Conservation (phyloP, 2,888 invertebrate genomes). For the Masnerella sp. region DNA sequence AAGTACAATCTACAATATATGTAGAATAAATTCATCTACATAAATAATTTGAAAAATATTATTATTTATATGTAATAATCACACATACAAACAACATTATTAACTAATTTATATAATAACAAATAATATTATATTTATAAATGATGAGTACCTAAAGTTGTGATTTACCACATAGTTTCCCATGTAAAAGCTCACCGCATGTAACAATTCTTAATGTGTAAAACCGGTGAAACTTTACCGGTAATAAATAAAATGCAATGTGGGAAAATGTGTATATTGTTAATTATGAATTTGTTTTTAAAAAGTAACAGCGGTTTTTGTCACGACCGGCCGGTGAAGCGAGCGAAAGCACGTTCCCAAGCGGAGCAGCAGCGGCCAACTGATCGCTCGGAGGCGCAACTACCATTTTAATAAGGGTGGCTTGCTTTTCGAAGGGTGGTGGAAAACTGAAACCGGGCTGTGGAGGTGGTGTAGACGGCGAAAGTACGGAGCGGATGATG, state of each 20-base stretch:
- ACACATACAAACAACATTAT: too few relatives aligned
- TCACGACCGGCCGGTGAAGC: constrained; percentile 22
- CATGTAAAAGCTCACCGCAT: constrained; percentile 37
- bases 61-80: constrained; percentile 4
- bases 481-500: constrained; percentile 15
- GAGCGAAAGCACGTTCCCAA: constrained; percentile 29
- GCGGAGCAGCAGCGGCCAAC: constrained; percentile 59
- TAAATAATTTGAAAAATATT: background rate
- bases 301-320: background rate
- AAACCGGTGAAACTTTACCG: constrained; percentile 1
- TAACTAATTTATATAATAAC: too few relatives aligned
- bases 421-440: constrained; percentile 56
- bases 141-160: too few relatives aligned
- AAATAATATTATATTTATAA: too few relatives aligned
- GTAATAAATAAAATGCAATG: background rate
- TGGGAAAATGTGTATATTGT: background rate
- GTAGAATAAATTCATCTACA: too few relatives aligned
- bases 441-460: constrained; percentile 51
- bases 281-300: background rate
- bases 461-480: constrained; percentile 34
- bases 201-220: constrained; percentile 8
- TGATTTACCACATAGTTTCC: background rate
- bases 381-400: constrained; percentile 55
- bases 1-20: too few relatives aligned
- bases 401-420: constrained; percentile 60